These are phyloP conservation scores for Procambarus clarkii DNA, from an alignment of 1,140 invertebrate species.

Conservation along the genomic window DNA sequence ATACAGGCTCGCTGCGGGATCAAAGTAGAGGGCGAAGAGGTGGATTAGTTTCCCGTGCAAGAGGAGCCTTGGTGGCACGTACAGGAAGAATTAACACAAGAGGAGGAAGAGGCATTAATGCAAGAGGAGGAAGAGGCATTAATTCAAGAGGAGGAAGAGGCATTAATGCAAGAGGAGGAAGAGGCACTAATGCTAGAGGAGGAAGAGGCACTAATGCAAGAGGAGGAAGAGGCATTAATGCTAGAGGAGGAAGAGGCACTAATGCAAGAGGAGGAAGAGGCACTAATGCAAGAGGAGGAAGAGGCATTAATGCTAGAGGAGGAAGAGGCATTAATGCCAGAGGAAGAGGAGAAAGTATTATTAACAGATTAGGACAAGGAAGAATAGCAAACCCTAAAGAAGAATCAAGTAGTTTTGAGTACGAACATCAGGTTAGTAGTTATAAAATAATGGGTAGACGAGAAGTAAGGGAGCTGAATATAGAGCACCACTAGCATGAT, in stretches of 20 bases:
- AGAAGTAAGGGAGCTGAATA: too few species aligned
- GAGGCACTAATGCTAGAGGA: neutral
- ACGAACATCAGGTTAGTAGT: neutral
- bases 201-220: neutral
- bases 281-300: neutral
- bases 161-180: neutral
- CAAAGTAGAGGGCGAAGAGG: neutral
- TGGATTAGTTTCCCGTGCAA: neutral
- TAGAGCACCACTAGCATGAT: too few species aligned
- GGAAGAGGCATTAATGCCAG: neutral
- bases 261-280: too few species aligned
- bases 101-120: neutral
- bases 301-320: neutral
- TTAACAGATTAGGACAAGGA: neutral
- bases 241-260: neutral
- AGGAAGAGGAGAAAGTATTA: neutral
- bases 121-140: too few species aligned
- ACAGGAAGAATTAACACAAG: neutral
- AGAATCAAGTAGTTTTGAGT: neutral
- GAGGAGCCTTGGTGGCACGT: neutral
- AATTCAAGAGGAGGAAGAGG: neutral
- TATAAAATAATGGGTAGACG: neutral
- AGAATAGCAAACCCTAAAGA: neutral
- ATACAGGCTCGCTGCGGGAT: neutral
- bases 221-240: neutral